Conservation (phyloP, 2,888 invertebrate species). For the Resseliella maxima region DNA sequence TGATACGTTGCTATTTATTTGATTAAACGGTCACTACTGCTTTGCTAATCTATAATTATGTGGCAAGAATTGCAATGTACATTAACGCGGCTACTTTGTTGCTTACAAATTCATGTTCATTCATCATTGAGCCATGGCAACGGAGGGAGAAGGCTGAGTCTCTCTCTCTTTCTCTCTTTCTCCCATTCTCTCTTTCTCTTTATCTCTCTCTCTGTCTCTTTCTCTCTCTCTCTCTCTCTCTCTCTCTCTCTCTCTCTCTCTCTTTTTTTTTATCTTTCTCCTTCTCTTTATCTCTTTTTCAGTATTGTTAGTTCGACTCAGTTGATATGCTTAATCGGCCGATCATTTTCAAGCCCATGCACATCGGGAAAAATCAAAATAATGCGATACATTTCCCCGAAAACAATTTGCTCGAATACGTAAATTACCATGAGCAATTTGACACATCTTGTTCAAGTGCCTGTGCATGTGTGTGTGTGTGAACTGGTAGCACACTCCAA, state of each 20-base stretch:
- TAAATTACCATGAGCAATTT: conserved; percentile 44
- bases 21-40: conserved; percentile 47
- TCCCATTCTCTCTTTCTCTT: too few relatives aligned
- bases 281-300: too few relatives aligned
- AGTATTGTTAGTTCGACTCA: too few relatives aligned
- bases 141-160: too few relatives aligned
- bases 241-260: too few relatives aligned
- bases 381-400: background rate
- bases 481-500: background rate
- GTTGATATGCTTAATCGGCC: background rate
- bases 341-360: background rate
- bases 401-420: conserved; percentile 33
- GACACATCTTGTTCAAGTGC: conserved; percentile 36
- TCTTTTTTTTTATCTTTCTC: too few relatives aligned
- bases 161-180: too few relatives aligned
- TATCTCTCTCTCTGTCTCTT: too few relatives aligned
- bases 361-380: background rate
- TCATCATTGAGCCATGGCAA: background rate
- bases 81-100: conserved; percentile 28
- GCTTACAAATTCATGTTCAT: background rate
- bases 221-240: too few relatives aligned
- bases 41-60: conserved; percentile 36
- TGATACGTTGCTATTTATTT: conserved; percentile 45
- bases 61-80: conserved; percentile 46
- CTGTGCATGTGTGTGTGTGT: background rate